Percentiles rank a stretch among this genome's conserved stretches.
Conservation (phyloP, 2,113 vertebrate genomes). For the Empidonax traillii region DNA sequence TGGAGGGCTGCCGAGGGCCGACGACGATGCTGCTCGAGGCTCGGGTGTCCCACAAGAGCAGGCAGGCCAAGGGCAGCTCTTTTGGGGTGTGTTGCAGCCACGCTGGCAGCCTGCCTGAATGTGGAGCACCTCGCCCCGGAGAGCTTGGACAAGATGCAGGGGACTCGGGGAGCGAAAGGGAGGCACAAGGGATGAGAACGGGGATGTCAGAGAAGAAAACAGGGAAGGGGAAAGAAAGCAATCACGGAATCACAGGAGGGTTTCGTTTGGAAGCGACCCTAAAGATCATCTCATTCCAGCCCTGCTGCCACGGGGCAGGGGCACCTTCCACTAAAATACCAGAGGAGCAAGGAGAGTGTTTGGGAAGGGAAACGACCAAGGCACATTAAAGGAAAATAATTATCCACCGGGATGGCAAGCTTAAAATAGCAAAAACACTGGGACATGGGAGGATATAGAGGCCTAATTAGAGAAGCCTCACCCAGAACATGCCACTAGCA, state of each 20-base stretch:
- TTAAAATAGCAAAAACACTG: neutral
- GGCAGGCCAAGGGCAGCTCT: neutral
- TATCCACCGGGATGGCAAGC: neutral
- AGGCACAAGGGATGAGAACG: neutral
- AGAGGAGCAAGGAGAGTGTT: neutral
- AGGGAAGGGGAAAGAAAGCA: neutral
- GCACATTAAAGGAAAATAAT: neutral
- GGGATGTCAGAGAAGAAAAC: neutral
- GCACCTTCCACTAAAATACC: neutral
- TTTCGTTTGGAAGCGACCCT: neutral
- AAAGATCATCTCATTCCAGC: neutral
- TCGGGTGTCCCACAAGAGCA: neutral
- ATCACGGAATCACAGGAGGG: neutral
- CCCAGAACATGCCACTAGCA: neutral
- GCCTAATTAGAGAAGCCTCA: neutral
- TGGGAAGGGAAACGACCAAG: neutral
- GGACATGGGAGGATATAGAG: neutral
- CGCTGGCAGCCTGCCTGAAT: neutral
- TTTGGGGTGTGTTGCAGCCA: neutral
- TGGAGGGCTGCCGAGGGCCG: neutral
- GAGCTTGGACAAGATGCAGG: neutral
- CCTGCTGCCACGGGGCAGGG: neutral
- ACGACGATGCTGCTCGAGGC: accelerated
- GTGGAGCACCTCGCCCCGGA: neutral
- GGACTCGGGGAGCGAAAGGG: neutral